Conservation (phyloP, 2,113 vertebrate genomes). For the Tichodroma muraria region DNA sequence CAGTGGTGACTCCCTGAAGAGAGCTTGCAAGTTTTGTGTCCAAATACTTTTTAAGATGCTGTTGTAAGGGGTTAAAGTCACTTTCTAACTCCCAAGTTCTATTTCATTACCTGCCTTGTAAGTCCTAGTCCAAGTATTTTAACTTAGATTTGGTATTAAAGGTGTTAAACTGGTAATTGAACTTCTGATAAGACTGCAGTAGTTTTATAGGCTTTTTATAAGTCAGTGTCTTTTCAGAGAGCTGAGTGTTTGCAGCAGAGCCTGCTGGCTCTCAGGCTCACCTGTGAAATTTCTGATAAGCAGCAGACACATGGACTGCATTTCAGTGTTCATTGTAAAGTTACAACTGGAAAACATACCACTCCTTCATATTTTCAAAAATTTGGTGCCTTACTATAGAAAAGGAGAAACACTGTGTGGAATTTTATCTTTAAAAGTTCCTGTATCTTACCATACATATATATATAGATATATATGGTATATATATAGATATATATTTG, state of each 20-base stretch:
- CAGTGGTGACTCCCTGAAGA: background rate
- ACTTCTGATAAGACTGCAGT: background rate
- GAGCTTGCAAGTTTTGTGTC: background rate
- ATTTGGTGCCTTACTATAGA: background rate
- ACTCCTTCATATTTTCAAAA: background rate
- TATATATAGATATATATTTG: rapidly evolving
- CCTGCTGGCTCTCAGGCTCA: background rate
- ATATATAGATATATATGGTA: rapidly evolving
- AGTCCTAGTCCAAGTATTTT: background rate
- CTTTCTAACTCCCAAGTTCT: background rate
- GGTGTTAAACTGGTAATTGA: background rate
- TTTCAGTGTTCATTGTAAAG: background rate
- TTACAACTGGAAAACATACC: background rate
- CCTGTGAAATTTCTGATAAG: background rate
- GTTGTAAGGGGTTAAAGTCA: background rate
- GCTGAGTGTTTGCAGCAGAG: background rate
- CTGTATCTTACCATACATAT: background rate
- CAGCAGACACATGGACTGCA: background rate
- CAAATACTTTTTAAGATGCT: background rate
- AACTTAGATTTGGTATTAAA: too few relatives aligned
- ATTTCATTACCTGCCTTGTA: background rate
- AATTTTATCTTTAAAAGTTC: background rate
- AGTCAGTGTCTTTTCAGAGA: background rate
- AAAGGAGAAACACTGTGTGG: background rate
- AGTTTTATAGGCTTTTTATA: background rate